A percentile compares a stretch with the other conserved stretches of the same genome.
These are phyloP conservation scores for Aratinga solstitialis DNA, from an alignment of 2,797 vertebrate species.

Conservation along the genomic window DNA sequence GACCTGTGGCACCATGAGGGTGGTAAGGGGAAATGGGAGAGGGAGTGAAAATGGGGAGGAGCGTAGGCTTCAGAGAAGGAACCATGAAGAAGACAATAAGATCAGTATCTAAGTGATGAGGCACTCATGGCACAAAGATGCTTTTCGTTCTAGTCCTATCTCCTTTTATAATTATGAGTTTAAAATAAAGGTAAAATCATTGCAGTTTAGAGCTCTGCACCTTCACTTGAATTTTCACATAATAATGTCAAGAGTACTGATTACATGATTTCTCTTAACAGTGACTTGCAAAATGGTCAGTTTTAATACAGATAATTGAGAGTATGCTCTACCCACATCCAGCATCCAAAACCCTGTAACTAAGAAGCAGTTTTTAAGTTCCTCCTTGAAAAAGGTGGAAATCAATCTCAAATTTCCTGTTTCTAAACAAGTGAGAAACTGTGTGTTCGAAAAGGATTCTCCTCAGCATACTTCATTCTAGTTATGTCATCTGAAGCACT, in stretches of 20 bases:
- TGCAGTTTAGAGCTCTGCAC: neutral
- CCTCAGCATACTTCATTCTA: neutral
- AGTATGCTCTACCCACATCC: neutral
- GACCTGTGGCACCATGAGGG: neutral
- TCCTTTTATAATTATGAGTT: neutral
- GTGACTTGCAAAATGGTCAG: neutral
- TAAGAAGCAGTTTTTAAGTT: neutral
- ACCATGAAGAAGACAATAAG: neutral
- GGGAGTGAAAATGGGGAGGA: neutral
- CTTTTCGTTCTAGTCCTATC: neutral
- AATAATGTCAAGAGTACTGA: neutral
- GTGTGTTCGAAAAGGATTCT: neutral
- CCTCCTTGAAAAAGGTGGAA: neutral
- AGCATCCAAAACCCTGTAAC: neutral
- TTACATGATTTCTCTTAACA: neutral
- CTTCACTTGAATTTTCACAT: neutral
- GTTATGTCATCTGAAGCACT: neutral
- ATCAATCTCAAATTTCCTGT: neutral
- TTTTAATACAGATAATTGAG: neutral
- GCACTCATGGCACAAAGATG: neutral
- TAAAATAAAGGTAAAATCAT: neutral
- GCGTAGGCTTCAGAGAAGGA: neutral
- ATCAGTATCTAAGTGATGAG: neutral
- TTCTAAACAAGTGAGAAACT: neutral
- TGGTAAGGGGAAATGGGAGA: neutral